Base-by-base conservation (phyloP, 2,888 invertebrate species). In the Ectropis crepuscularia region DNA sequence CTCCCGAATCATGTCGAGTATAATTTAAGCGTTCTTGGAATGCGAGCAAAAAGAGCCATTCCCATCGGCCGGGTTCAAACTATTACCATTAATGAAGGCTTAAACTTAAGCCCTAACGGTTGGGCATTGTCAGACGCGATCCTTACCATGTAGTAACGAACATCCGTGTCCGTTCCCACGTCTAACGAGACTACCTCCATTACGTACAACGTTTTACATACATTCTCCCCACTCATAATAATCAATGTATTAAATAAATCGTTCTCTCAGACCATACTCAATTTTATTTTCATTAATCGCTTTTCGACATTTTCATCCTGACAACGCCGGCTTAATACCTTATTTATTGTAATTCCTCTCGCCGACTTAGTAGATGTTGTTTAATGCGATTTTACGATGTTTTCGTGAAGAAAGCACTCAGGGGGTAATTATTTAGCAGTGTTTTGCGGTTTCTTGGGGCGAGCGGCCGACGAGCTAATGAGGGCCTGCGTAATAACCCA, bases 201-300 rank as follows among this genome's bases (percentile, higher is more conserved):
- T 92, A 90, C 89, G 83, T 82, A 77, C 81, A 81, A 81, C 88
- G 81, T 87, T 88, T 89, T 89, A 89, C 87, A 89, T 89, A 87
- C 87, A 88, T 87, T 87, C 88, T 82, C 80, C 79, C 76, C 86
- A 84, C 87, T 90, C 90, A 89, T 89, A 87, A 90, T 88, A 87
- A 90, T 88, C 89, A 86, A 89, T 86, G 85, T 90, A 88, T 90
- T 89, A 89, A 90, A 85, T 90, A 89, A 90, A 91, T 89, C 85
- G 87, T 86, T 86, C 82, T 77, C 81, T 81, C 77, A 73, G 80
- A 85, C 83, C 86, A 79, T 78, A 82, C 80, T 88, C 86, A 88
- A 85, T 88, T 89, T 91, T 88, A 88, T 86, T 87, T 87, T 79
- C 88, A 89, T 88, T 89, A 90, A 89, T 89, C 87, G 89, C 83